Base-by-base conservation (phyloP, 2,888 invertebrate species). In the Heterodera filipjevi region DNA sequence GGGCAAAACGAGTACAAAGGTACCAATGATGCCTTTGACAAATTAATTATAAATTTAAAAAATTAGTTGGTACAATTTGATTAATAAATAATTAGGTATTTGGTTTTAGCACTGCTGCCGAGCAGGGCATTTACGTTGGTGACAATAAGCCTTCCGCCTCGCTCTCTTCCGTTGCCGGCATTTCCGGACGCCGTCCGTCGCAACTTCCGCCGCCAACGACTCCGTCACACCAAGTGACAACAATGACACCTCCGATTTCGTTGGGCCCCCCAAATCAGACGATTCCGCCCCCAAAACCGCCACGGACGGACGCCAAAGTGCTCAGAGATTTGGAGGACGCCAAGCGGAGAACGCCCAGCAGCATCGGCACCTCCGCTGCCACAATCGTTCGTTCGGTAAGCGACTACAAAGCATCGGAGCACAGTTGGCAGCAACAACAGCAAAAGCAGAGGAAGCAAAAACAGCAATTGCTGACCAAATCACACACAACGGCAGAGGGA, bases 331-430 rank as follows among this genome's bases (percentile, higher is more conserved):
- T 82, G 71, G 83, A 82, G 70, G 76, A 78, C 32, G 72, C 68
- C 64, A 80, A 76, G 39, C 53, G 77, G 70, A 49, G 44, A 64
- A 66, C 44, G 35, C 27, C 30, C 16, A 33, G 35, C 22, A 27
- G 19, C 39, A 16, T 5, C 27, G 19, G 71, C 46, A 27, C 46
- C 10, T 2, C 32, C 35, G 14, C 39, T 16, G 27, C 71, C 27
- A 86, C 89, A 27, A 89, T 90, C 80, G 88, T 90, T 3, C 83
- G 89, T 39, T 87, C 86, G 79, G 86, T 87, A 59, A 88, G 89
- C 71, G 89, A 90, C 68, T 85, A 86, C 81, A 87, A 86, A 66
- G 82, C 85, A 35, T 19, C 53, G 46, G 68, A 68, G 16, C 68
- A 32, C n/a, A n/a, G n/a, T 1, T 66, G 30, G 16, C 46, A 33